phyloP scores from a whole-genome alignment of 2,113 vertebrate species.

The Labeo rohita region DNA sequence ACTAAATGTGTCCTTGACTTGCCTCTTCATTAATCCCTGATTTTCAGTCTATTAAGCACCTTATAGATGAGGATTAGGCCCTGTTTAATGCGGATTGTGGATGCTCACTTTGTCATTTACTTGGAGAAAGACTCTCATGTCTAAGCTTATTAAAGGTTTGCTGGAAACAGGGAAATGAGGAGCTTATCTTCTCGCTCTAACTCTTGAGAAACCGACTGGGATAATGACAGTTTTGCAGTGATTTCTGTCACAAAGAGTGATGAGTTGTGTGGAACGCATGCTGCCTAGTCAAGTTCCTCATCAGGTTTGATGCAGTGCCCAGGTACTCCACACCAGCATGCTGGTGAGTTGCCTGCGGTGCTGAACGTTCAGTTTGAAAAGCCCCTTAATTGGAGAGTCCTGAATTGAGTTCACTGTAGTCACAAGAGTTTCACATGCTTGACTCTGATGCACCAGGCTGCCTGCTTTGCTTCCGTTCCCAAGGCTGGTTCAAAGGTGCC shows the following conservation, averaged over 20 bases:
- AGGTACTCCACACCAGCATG: neutral
- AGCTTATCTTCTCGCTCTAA: conserved; percentile 30
- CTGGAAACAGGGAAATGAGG: conserved; percentile 15
- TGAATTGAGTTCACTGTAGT: conserved; percentile 44
- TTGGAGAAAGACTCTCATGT: conserved; percentile 32
- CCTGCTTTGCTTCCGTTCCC: neutral
- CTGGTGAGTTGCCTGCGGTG: neutral
- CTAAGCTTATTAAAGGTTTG: conserved; percentile 56
- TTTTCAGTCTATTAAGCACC: conserved; percentile 1
- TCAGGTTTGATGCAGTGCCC: conserved; percentile 7
- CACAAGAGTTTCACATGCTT: conserved; percentile 52
- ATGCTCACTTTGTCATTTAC: conserved; percentile 8
- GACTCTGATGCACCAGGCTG: neutral
- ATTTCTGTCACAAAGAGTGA: conserved; percentile 13
- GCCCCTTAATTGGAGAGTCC: neutral
- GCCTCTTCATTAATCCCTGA: neutral
- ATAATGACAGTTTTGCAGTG: neutral
- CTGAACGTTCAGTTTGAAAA: conserved; percentile 7
- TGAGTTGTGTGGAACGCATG: neutral
- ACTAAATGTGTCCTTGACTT: conserved; percentile 23
- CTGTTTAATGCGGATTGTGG: conserved; percentile 32
- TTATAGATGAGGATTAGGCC: conserved; percentile 32
- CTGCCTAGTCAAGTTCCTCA: conserved; percentile 5
- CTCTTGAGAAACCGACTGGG: neutral
- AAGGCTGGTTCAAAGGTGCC: conserved; percentile 25